Base-by-base conservation (phyloP, 2,113 vertebrate genomes). In the Eubucco bourcierii region DNA sequence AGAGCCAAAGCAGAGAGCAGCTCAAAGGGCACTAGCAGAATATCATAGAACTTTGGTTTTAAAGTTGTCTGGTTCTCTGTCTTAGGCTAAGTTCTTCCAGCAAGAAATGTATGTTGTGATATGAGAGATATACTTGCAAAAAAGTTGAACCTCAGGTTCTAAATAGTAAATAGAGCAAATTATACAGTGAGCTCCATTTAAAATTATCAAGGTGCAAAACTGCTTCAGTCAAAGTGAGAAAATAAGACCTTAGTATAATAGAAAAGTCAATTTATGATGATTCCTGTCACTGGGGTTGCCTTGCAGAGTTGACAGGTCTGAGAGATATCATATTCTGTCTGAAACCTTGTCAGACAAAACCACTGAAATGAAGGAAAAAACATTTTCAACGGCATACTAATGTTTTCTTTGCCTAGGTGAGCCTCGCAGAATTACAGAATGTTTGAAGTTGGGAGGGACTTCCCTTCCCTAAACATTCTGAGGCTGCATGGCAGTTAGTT, bases 271-370 rank as follows among this genome's bases (percentile, higher is more conserved):
- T 79, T 86, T 88, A 76, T 90, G 71, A 65, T 76, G n/a, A 84
- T 70, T 87, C 21, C 41, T 92, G 78, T 77, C 84, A 82, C 11
- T 64, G 41, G 24, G 90, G 37, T 66, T 84, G 28, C 67, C 81
- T 93, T 84, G 84, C 66, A 60, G 55, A 31, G 46, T 58, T 94
- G 90, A 70, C 71, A 92, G 63, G n/a, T 79, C 39, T 95, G 52
- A 88, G 58, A 90, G 47, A 81, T 20, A 39, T 25, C 34, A 27
- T 44, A 50, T 67, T 77, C 60, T 59, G 37, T 67, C 52, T 88
- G 92, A 87, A 80, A 64, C 41, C 52, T 87, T 82, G 77, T 90
- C 86, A 87, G 84, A 76, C 19, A 82, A 82, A 92, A 76, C 15
- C 41, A 37, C 31, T 71, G 78, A 66, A 84, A 93, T 37, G 59